Evolutionary conservation across 2,888 invertebrate species (phyloP).

Genomic region (Cepaea hortensis): DNA sequence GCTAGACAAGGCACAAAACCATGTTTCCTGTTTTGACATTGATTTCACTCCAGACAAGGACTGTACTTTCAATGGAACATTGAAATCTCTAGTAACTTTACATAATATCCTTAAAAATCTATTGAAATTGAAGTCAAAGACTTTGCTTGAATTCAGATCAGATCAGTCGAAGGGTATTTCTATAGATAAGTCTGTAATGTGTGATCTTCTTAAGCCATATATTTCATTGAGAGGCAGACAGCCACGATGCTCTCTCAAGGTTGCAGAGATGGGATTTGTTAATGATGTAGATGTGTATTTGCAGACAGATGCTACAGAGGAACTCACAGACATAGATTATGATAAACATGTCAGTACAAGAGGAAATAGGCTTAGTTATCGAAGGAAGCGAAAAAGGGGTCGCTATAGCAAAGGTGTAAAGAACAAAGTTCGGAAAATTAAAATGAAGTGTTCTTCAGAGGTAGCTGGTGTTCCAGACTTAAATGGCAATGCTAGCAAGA

Average conservation of each 20-base stretch:
- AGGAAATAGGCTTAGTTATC: background rate
- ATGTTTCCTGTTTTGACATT: slow-evolving; percentile 12
- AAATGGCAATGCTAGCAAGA: background rate
- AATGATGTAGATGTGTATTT: slow-evolving; percentile 33
- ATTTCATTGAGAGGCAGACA: slow-evolving; percentile 53
- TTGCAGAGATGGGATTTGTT: slow-evolving; percentile 36
- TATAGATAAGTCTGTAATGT: slow-evolving; percentile 45
- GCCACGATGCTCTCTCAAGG: slow-evolving; percentile 43
- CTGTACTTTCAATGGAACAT: slow-evolving; percentile 28
- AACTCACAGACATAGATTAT: background rate
- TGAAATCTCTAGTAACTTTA: slow-evolving; percentile 20
- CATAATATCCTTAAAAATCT: slow-evolving; percentile 25
- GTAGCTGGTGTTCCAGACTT: background rate
- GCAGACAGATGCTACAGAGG: background rate
- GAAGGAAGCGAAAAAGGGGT: slow-evolving; percentile 26
- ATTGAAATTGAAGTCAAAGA: slow-evolving; percentile 19
- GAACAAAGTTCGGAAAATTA: slow-evolving; percentile 12
- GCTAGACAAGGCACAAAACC: slow-evolving; percentile 40
- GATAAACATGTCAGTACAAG: background rate
- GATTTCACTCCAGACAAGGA: slow-evolving; percentile 18
- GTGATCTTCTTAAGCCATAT: slow-evolving; percentile 52
- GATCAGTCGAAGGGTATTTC: background rate
- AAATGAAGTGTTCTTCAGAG: background rate
- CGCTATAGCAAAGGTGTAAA: slow-evolving; percentile 8
- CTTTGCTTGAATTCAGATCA: slow-evolving; percentile 20